phyloP scores from a whole-genome alignment of 2,797 vertebrate species.

The Enteromius radiatus region DNA sequence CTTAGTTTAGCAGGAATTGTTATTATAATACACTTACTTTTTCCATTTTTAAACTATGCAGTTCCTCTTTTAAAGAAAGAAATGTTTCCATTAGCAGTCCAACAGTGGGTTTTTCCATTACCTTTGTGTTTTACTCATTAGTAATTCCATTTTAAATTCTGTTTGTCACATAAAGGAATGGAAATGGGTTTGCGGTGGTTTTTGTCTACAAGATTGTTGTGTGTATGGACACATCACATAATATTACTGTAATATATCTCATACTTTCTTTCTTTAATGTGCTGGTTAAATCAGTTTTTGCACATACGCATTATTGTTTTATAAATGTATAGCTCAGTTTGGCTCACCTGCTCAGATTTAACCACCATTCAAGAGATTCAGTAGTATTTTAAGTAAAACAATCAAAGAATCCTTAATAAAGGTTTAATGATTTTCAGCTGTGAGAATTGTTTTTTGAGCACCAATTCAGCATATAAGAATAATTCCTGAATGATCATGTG shows the following conservation, averaged over 20 bases:
- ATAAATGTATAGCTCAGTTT: neutral
- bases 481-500: conserved; percentile 1
- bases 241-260: neutral
- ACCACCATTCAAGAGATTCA: neutral
- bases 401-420: neutral
- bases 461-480: neutral
- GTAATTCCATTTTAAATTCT: neutral
- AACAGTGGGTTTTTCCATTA: neutral
- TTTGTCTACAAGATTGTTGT: neutral
- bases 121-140: neutral
- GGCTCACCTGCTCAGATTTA: neutral
- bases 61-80: neutral
- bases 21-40: neutral
- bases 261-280: neutral
- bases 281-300: neutral
- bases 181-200: neutral
- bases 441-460: neutral
- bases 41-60: neutral
- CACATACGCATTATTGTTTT: neutral
- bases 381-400: neutral
- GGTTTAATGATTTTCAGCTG: neutral
- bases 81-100: neutral
- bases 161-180: neutral
- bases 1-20: neutral
- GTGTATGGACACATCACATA: neutral